Conservation (phyloP, 2,113 vertebrate genomes). For the Grammomys dolichurus region DNA sequence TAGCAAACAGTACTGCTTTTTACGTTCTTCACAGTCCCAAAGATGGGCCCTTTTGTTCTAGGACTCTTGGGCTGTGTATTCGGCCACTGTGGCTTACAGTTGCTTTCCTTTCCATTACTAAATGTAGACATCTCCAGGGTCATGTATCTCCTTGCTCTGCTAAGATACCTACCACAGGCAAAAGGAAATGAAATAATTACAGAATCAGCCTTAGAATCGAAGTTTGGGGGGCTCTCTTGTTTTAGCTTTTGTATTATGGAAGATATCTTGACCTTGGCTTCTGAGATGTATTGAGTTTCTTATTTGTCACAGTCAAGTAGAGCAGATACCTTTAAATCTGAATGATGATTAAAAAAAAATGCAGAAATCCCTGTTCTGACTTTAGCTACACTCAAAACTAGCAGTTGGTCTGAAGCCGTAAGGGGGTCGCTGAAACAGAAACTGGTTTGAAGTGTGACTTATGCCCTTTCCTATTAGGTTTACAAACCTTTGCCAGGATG, state of each 20-base stretch:
- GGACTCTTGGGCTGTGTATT: neutral
- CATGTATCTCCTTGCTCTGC: neutral
- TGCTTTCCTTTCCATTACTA: neutral
- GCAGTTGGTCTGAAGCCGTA: neutral
- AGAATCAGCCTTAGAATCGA: neutral
- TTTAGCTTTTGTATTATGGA: conserved; percentile 70
- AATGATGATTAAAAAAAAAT: conserved; percentile 29
- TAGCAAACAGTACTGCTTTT: conserved; percentile 39
- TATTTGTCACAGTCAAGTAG: conserved; percentile 31
- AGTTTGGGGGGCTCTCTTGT: neutral
- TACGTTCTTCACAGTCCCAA: conserved; percentile 30
- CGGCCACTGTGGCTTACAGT: neutral
- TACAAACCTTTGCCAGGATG: neutral
- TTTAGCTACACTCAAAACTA: neutral
- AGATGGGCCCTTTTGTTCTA: conserved; percentile 51
- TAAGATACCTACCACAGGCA: neutral
- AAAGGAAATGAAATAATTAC: neutral
- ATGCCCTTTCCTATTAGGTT: neutral
- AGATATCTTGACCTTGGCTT: conserved; percentile 68
- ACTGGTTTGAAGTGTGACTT: neutral
- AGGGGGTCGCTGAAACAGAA: neutral
- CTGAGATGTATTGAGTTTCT: conserved; percentile 47
- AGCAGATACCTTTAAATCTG: conserved; percentile 18
- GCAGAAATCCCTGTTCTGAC: conserved; percentile 14
- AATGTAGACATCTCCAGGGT: conserved; percentile 21